Base-by-base conservation (phyloP, 2,888 invertebrate genomes). In the Tenodera sinensis region DNA sequence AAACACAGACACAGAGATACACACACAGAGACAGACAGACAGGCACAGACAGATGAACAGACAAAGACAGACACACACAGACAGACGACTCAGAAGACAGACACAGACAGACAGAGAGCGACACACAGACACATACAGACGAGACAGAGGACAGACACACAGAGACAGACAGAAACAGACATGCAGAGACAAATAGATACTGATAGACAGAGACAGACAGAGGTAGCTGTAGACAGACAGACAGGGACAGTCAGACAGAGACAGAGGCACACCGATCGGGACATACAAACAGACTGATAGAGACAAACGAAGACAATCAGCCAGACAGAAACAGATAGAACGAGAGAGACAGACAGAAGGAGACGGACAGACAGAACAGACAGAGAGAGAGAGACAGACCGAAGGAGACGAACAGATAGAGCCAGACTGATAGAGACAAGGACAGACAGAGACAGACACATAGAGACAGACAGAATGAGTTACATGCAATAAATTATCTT, bases 111-210 rank as follows among this genome's bases (percentile, higher is more conserved):
- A n/a, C n/a, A n/a, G n/a, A n/a, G n/a, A n/a, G n/a, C 4, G 47
- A 89, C 89, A 54, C 47, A 89, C 89, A 88, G 28, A 89, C 87
- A 88, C 47, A 89, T 28, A 88, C 42, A 89, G 89, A 88, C 54
- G 89, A 42, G 54, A 54, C 89, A 42, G 8, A 27, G 89, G 89
- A 54, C 28, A 89, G 89, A 54, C 28, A 89, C 34, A 88, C 47
- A 83, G 83, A 83, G 20, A 83, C 20, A n/a, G n/a, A n/a, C n/a
- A n/a, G n/a, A n/a, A n/a, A n/a, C n/a, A n/a, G n/a, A n/a, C n/a
- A n/a, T n/a, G 27, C n/a, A 54, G 86, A 89, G 89, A 88, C 42
- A n/a, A n/a, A n/a, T n/a, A n/a, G n/a, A n/a, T n/a, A n/a, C n/a
- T n/a, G n/a, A n/a, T n/a, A n/a, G n/a, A n/a, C n/a, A 89, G 89